Conservation (phyloP, 30 jellyfish, hydroid and myxozoan genomes). For the Mastigias papua region DNA sequence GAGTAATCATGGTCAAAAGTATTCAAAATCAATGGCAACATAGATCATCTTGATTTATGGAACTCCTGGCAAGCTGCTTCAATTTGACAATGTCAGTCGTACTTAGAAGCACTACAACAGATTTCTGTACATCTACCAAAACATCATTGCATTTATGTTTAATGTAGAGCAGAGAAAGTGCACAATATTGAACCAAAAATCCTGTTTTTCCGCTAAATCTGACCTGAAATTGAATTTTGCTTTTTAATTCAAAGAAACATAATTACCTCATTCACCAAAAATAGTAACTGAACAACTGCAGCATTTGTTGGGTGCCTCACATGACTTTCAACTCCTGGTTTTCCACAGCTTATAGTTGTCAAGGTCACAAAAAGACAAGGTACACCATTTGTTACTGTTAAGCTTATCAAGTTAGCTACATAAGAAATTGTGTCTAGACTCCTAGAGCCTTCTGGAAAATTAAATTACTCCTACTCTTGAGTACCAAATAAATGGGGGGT, state of each 20-base stretch:
- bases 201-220: not conserved
- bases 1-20: no score
- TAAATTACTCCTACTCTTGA: no score
- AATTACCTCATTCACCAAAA: slow-evolving; percentile 94
- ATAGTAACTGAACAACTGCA: slow-evolving; percentile 83
- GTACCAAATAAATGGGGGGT: not conserved
- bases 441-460: not conserved
- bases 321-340: slow-evolving; percentile 97
- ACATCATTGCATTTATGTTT: no score
- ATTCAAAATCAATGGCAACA: no score
- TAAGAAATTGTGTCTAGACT: not conserved
- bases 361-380: slow-evolving; percentile 1
- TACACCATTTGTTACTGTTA: not conserved
- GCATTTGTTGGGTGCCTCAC: slow-evolving; percentile 84
- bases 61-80: no score
- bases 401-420: not conserved
- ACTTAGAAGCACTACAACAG: no score
- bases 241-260: not conserved
- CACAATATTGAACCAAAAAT: not conserved
- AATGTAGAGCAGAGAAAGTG: no score
- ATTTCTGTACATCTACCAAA: no score
- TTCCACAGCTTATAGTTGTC: slow-evolving; percentile 85
- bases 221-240: not conserved
- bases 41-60: no score
- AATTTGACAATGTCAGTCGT: no score